These are phyloP conservation scores for Calameuta filiformis DNA, from an alignment of 2,888 invertebrate genomes.

Conservation along the genomic window DNA sequence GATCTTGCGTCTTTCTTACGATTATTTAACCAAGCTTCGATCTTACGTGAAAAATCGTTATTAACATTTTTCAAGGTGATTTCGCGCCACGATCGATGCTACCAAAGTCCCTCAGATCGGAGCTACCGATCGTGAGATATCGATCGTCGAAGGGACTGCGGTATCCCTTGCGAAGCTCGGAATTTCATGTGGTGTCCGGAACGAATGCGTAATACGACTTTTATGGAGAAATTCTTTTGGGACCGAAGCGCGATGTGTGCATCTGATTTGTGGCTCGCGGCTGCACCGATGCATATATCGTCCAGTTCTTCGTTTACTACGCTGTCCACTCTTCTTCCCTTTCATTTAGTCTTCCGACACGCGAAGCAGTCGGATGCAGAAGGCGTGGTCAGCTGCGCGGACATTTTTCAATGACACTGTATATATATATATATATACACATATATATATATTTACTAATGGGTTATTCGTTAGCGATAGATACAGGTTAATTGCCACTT, in stretches of 20 bases:
- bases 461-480: background rate
- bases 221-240: slow-evolving; percentile 54
- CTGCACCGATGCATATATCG: background rate
- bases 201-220: slow-evolving; percentile 65
- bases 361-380: background rate
- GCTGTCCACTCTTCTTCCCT: background rate
- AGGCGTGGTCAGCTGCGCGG: background rate
- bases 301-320: background rate
- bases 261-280: slow-evolving; percentile 60
- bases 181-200: slow-evolving; percentile 58
- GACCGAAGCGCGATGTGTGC: slow-evolving; percentile 49
- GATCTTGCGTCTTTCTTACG: slow-evolving; percentile 35
- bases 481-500: background rate
- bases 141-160: background rate
- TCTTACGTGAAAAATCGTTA: slow-evolving; percentile 40
- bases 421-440: background rate
- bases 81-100: background rate
- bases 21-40: slow-evolving; percentile 42
- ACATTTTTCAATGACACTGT: background rate
- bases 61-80: background rate
- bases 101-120: slow-evolving; percentile 11
- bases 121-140: slow-evolving; percentile 29
- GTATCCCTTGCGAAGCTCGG: slow-evolving; percentile 31
- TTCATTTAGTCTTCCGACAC: background rate
- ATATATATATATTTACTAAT: background rate